Evolutionary conservation across 2,113 vertebrate genomes (phyloP).

Genomic region (Ophiodon elongatus): DNA sequence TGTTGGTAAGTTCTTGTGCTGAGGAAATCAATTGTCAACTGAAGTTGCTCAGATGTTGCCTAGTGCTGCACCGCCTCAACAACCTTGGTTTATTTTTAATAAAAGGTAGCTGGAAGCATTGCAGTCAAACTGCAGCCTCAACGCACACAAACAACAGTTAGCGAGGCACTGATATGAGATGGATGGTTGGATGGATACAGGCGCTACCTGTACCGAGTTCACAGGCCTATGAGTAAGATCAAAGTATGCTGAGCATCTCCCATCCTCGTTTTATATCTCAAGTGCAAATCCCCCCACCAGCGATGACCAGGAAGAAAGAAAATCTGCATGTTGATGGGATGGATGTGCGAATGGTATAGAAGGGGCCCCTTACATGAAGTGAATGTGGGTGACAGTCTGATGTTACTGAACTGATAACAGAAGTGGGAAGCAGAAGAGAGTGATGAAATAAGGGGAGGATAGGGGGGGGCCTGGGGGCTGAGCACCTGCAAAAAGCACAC

Average conservation of each 20-base stretch:
- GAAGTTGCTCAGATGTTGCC: background rate
- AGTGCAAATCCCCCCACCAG: background rate
- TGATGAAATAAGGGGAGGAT: constrained; percentile 11
- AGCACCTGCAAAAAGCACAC: constrained; percentile 39
- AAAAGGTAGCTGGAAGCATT: background rate
- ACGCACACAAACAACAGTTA: background rate
- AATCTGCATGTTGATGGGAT: background rate
- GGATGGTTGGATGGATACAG: too few species aligned
- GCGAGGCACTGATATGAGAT: background rate
- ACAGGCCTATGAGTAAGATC: background rate
- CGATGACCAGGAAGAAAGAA: background rate
- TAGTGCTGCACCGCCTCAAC: background rate
- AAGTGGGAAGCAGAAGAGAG: background rate
- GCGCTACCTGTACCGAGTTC: background rate
- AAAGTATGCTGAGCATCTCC: background rate
- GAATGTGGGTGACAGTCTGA: constrained; percentile 25
- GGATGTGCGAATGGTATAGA: background rate
- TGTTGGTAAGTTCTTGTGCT: background rate
- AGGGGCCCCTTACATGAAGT: background rate
- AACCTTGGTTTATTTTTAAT: background rate
- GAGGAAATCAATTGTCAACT: too few species aligned
- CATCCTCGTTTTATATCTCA: background rate
- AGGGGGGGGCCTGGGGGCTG: background rate
- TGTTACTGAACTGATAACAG: constrained; percentile 23
- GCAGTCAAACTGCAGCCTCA: background rate